Evolutionary conservation across 2,888 invertebrate species (phyloP).

Genomic region (Neoaliturus tenellus): DNA sequence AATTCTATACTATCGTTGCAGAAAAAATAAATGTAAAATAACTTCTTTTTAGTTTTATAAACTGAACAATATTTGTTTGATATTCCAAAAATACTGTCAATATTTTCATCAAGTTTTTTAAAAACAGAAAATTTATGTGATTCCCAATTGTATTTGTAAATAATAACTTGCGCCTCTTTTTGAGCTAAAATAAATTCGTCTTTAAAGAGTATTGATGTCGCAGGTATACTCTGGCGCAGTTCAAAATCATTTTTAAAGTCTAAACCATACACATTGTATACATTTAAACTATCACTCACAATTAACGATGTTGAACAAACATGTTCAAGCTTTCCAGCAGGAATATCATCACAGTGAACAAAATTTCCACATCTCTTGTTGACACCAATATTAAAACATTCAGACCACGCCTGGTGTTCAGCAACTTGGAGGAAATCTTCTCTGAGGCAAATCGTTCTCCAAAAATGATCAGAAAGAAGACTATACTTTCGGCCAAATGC

Average conservation of each 20-base stretch:
- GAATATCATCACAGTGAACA: neutral
- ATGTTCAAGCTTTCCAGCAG: constrained; percentile 6
- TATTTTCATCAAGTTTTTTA: neutral
- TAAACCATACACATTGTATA: neutral
- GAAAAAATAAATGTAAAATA: neutral
- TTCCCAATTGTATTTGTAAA: neutral
- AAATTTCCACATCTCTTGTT: constrained; percentile 3
- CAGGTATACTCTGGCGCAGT: neutral
- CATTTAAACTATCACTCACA: neutral
- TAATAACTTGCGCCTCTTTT: neutral
- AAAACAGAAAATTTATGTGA: neutral
- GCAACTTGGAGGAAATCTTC: neutral
- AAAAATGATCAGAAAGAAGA: constrained; percentile 17
- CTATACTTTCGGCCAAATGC: neutral
- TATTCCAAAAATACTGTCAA: neutral
- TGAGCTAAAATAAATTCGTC: constrained; percentile 8
- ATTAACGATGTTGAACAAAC: neutral
- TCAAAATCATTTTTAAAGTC: neutral
- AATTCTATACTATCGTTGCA: neutral
- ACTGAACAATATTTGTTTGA: neutral
- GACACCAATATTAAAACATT: neutral
- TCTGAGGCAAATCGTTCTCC: neutral
- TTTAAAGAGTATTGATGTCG: neutral
- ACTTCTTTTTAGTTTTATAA: neutral
- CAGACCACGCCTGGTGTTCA: neutral